Evolutionary conservation across 2,888 invertebrate species (phyloP), one percentile per base, ranked within the genome.

Genomic region (Nemotelus nigrinus): DNA sequence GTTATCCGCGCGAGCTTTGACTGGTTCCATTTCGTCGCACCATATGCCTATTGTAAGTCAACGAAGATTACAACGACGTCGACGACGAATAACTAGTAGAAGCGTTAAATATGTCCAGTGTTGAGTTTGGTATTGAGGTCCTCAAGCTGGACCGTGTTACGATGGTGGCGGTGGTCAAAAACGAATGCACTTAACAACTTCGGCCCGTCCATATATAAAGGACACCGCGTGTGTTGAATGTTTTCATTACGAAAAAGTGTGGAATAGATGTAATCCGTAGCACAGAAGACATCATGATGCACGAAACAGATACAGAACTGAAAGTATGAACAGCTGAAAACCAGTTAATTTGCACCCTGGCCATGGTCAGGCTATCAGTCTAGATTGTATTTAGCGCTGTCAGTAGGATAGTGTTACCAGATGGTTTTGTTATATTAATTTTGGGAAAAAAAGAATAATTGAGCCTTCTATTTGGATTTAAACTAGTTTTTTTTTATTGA

Each of bases 191-290:
- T 77, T 77, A 77, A 77, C 77, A 77, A 77, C 77, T 77, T 77
- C 57, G 76, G 70, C 70, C 25, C 70, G 70, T 60, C 63, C 77
- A 77, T 77, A 70, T 77, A 77, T 77, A 77, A 77, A 70, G 50
- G 81, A 81, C 82, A 81, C 82, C 82, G 82, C 81, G 82, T 82
- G 82, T 80, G 81, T 77, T 81, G 81, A 82, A 82, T 82, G 82
- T 81, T 82, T 82, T 82, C 82, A 82, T 82, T 82, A 81, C 79
- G 75, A 44, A 77, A 76, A 76, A 75, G 65, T 58, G 75, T 53
- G 70, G 55, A 70, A 70, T 70, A 70, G 70, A 64, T 63, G 63
- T 39, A 76, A 65, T 55, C 53, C 65, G 65, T 65, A 76, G 55
- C 72, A 44, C 53, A 48, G 63, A 76, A 64, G 76, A 65, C 65